Conservation (phyloP, 2,888 invertebrate species). For the Abrostola triplasia region DNA sequence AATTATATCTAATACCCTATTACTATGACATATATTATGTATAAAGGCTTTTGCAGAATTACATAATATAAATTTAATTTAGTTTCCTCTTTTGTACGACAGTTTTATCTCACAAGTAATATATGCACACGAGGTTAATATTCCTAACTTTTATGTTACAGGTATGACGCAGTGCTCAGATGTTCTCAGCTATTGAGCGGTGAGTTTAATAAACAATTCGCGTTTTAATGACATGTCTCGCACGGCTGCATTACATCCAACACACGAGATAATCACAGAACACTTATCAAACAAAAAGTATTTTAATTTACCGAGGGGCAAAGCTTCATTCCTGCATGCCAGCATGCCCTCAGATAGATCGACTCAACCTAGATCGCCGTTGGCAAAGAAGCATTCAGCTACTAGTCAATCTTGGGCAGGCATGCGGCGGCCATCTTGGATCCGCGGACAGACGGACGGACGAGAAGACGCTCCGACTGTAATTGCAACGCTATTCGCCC, state of each 20-base stretch:
- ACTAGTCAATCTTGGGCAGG: slow-evolving; percentile 86
- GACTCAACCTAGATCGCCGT: slow-evolving; percentile 80
- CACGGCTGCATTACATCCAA: slow-evolving; percentile 67
- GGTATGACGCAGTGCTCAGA: slow-evolving; percentile 44
- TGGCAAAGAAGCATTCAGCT: slow-evolving; percentile 82
- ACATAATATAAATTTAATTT: slow-evolving; percentile 14
- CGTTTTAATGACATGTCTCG: slow-evolving; percentile 64
- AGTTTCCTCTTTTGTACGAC: slow-evolving; percentile 1
- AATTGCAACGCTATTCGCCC: slow-evolving; percentile 83
- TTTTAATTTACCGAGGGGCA: slow-evolving; percentile 81
- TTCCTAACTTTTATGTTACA: slow-evolving; percentile 45
- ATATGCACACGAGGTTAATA: slow-evolving; percentile 21
- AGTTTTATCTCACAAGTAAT: slow-evolving; percentile 9
- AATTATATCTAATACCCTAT: slow-evolving; percentile 13
- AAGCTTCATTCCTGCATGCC: slow-evolving; percentile 78
- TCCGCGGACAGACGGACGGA: slow-evolving; percentile 76
- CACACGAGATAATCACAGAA: slow-evolving; percentile 73
- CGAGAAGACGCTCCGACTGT: slow-evolving; percentile 78
- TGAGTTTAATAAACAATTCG: slow-evolving; percentile 64
- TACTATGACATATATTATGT: slow-evolving; percentile 3
- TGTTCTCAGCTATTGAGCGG: slow-evolving; percentile 51
- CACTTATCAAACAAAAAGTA: slow-evolving; percentile 82
- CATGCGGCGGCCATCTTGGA: slow-evolving; percentile 84
- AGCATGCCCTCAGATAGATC: slow-evolving; percentile 76
- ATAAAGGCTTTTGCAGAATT: slow-evolving; percentile 12